phyloP scores from a whole-genome alignment of 2,888 invertebrate species.

The Pyrocoelia pectoralis region DNA sequence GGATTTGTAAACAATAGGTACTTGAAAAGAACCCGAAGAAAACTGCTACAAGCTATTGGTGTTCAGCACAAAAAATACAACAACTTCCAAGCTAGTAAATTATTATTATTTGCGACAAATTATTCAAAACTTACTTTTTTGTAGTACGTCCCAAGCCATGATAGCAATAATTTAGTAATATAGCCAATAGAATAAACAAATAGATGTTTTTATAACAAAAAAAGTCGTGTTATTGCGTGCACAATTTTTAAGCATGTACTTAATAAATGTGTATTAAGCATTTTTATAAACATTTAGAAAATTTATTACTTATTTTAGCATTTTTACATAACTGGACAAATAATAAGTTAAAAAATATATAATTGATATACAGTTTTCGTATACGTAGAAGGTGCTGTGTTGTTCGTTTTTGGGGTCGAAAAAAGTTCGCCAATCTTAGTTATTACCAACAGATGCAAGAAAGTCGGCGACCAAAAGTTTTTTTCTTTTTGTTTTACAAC shows the following conservation, averaged over 20 bases:
- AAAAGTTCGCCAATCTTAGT: not conserved
- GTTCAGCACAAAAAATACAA: conserved; percentile 54
- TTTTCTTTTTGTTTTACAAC: conserved; percentile 1
- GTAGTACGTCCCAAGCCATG: conserved; percentile 50
- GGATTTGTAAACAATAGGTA: conserved; percentile 8
- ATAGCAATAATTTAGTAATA: conserved; percentile 54
- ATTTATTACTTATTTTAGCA: conserved; percentile 31
- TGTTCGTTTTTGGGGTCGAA: conserved; percentile 3
- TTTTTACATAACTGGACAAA: conserved; percentile 31
- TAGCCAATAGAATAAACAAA: conserved; percentile 34
- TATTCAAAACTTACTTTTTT: conserved; percentile 41
- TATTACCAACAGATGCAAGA: too few relatives aligned
- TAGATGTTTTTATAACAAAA: conserved; percentile 40
- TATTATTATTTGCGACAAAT: conserved; percentile 36
- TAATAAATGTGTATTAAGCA: conserved; percentile 33
- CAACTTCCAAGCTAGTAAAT: conserved; percentile 54
- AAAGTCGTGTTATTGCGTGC: conserved; percentile 34
- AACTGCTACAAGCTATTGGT: conserved; percentile 48
- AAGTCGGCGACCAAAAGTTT: too few relatives aligned
- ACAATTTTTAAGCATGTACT: conserved; percentile 37
- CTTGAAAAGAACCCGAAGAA: conserved; percentile 40
- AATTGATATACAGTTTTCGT: conserved; percentile 15
- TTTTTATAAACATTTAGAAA: conserved; percentile 36
- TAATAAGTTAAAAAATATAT: conserved; percentile 22
- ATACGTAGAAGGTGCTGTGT: conserved; percentile 25